phyloP scores from a whole-genome alignment of 2,113 vertebrate genomes.

The Lampris incognitus region DNA sequence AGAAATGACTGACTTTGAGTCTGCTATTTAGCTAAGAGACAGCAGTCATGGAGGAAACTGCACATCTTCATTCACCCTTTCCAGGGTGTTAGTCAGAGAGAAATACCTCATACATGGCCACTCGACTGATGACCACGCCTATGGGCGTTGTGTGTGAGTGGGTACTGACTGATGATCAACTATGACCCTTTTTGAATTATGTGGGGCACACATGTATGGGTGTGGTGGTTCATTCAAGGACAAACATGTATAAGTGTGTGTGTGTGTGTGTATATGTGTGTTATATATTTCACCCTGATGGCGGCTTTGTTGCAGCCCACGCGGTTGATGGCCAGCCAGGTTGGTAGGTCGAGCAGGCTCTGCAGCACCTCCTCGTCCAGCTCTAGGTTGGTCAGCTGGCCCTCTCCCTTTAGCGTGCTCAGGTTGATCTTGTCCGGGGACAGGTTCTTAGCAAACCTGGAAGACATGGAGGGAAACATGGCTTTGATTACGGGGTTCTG shows the following conservation, averaged over 20 bases:
- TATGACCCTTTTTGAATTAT: not conserved
- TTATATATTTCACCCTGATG: slow-evolving; percentile 88
- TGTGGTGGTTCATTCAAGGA: not conserved
- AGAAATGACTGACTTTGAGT: slow-evolving; percentile 28
- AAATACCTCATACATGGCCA: slow-evolving; percentile 1
- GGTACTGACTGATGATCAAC: not conserved
- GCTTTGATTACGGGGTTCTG: slow-evolving; percentile 25
- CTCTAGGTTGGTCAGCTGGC: slow-evolving; percentile 97
- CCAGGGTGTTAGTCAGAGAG: slow-evolving; percentile 63
- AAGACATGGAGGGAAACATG: slow-evolving; percentile 8
- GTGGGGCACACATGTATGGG: too few species aligned
- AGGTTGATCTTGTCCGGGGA: slow-evolving; percentile 99
- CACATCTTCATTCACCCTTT: slow-evolving; percentile 49
- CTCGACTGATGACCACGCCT: not conserved
- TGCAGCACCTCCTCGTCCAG: slow-evolving; percentile 98
- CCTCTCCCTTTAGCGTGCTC: slow-evolving; percentile 97
- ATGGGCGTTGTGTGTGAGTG: slow-evolving; percentile 3
- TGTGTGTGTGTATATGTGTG: not conserved
- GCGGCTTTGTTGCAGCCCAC: slow-evolving; percentile 98
- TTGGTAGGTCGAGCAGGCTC: slow-evolving; percentile 97
- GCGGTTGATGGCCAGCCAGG: slow-evolving; percentile 97
- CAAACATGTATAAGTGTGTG: too few species aligned
- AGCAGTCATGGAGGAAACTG: slow-evolving; percentile 40
- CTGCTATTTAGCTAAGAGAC: slow-evolving; percentile 6
- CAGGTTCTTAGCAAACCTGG: slow-evolving; percentile 98